phyloP scores from a whole-genome alignment of 2,113 vertebrate genomes.

The Epinephelus fuscoguttatus region DNA sequence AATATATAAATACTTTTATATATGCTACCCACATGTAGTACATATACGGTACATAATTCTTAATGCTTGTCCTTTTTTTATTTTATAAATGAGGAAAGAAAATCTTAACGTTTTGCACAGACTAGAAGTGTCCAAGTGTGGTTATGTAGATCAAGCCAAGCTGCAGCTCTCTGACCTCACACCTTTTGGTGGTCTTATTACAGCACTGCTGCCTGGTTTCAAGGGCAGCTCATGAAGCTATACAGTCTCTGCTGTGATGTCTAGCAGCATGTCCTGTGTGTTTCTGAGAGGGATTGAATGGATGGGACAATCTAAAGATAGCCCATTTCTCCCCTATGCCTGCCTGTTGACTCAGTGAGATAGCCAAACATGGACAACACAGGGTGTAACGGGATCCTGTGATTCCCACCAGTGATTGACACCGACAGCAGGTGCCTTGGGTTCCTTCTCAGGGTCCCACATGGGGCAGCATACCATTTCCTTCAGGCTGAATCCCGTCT shows the following conservation, averaged over 20 bases:
- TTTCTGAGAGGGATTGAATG: slow-evolving; percentile 54
- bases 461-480: slow-evolving; percentile 12
- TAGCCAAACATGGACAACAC: slow-evolving; percentile 85
- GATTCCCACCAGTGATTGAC: slow-evolving; percentile 75
- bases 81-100: neutral
- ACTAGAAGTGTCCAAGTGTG: neutral
- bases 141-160: slow-evolving; percentile 9
- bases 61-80: neutral
- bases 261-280: slow-evolving; percentile 38
- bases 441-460: slow-evolving; percentile 46
- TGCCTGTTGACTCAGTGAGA: slow-evolving; percentile 61
- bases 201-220: slow-evolving; percentile 38
- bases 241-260: slow-evolving; percentile 18
- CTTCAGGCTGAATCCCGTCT: slow-evolving; percentile 12
- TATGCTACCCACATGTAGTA: neutral
- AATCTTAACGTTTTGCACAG: neutral
- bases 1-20: neutral
- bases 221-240: slow-evolving; percentile 47
- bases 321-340: slow-evolving; percentile 45
- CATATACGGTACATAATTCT: neutral
- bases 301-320: slow-evolving; percentile 84
- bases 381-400: slow-evolving; percentile 60
- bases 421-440: slow-evolving; percentile 76
- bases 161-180: neutral
- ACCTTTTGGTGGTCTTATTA: slow-evolving; percentile 29